Conservation (phyloP, 1,140 invertebrate genomes). For the Leptonema lineaticorne region DNA sequence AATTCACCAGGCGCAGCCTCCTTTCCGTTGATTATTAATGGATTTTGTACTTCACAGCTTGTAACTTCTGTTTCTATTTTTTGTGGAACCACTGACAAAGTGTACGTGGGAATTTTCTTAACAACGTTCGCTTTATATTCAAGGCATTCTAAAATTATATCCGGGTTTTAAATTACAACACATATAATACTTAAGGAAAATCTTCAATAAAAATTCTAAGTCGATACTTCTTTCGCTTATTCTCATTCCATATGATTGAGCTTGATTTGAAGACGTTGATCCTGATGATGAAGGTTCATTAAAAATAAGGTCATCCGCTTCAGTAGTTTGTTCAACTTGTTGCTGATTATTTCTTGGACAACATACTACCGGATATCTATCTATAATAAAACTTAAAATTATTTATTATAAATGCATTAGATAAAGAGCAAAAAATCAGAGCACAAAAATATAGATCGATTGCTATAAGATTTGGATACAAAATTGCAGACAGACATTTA, state of each 20-base stretch:
- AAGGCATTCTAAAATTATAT: neutral
- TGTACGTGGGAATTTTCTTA: neutral
- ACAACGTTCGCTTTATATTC: neutral
- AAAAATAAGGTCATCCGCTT: neutral
- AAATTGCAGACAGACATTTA: no score
- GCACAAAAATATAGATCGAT: no score
- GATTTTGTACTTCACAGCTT: neutral
- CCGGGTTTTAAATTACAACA: neutral
- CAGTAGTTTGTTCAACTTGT: neutral
- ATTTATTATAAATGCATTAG: no score
- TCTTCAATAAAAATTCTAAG: neutral
- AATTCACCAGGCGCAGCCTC: constrained; percentile 1
- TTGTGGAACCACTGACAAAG: neutral
- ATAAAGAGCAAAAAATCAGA: no score
- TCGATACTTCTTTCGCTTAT: constrained; percentile 11
- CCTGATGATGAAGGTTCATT: neutral
- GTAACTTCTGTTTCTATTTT: neutral
- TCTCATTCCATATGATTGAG: neutral
- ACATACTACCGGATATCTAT: neutral
- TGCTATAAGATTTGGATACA: no score
- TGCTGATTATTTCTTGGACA: neutral
- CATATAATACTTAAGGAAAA: neutral
- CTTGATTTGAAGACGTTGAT: no score
- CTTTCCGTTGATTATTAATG: constrained; percentile 6
- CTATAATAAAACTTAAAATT: neutral